Evolutionary conservation across 2,113 vertebrate genomes (phyloP), one percentile per base, ranked within the genome.

Genomic region (Puffinus mauretanicus): DNA sequence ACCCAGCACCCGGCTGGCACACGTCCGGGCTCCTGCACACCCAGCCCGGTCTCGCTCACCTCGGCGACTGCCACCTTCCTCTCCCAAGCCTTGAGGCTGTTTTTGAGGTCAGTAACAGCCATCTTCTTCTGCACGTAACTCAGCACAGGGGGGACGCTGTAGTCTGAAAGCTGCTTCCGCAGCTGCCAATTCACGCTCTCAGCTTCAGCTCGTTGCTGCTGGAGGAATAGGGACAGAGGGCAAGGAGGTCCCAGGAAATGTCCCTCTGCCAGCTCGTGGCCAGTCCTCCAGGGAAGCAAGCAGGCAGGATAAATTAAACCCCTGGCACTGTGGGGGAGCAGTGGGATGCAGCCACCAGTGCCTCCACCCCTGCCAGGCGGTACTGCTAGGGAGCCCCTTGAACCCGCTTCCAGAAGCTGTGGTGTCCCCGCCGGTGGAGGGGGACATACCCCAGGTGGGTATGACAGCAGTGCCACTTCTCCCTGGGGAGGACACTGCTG

Each of bases 11-110:
- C 2, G 1, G 24, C 60, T 22, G 22, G n/a, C 38, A n/a, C 18
- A 29, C 1, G 1, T 20, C 21, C 2, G 3, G 40, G 19, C 38
- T 60, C 27, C 57, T 27, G 38, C 58, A 57, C 27, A 54, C 16
- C 24, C 24, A n/a, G 34, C 19, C 34, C 2, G 0, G 30, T 61
- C 65, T 60, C 10, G 1, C 78, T 40, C 60, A 99, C 98, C 98
- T 99, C 89, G 5, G 98, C 97, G 6, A 98, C 97, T 36, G 98
- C 98, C 47, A 98, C 98, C 87, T 98, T 98, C 86, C 98, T 98
- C 84, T 98, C 97, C 98, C 98, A 98, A 66, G 87, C 69, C 81
- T 82, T 96, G 69, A 98, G 90, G 34, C n/a, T 97, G 32, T 98
- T 98, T 91, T 98, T 64, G 29, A 98, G 97, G 15, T 98, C 97